Conservation (phyloP, 2,113 vertebrate genomes). For the Oncorhynchus tshawytscha region DNA sequence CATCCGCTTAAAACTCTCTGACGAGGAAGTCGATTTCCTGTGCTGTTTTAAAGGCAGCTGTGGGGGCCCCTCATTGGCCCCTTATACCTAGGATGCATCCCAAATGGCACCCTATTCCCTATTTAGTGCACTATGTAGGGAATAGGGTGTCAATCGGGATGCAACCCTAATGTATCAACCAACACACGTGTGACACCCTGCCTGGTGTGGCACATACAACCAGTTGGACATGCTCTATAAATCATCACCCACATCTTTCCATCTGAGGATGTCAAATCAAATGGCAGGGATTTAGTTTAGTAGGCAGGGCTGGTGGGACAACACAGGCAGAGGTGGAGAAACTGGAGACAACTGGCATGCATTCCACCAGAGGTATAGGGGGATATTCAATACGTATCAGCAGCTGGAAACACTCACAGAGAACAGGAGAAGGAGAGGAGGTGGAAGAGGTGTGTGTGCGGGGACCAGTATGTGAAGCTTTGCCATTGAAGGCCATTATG, state of each 20-base stretch:
- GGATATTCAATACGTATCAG: conserved; percentile 60
- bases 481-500: not conserved
- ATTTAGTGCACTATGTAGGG: no score
- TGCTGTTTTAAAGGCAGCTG: conserved; percentile 51
- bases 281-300: conserved; percentile 27
- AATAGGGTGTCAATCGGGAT: no score
- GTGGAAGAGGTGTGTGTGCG: not conserved
- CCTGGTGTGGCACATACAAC: conserved; percentile 68
- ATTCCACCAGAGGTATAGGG: conserved; percentile 66
- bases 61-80: conserved; percentile 68
- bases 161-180: conserved; percentile 59
- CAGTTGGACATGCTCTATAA: conserved; percentile 73
- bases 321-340: conserved; percentile 2
- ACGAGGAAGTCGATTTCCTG: conserved; percentile 60
- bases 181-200: conserved; percentile 66
- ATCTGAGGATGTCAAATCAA: conserved; percentile 61
- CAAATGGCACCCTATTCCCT: no score
- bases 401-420: conserved; percentile 71
- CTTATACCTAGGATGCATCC: no score
- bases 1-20: conserved; percentile 55
- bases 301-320: not conserved
- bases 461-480: not conserved
- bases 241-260: conserved; percentile 75
- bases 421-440: conserved; percentile 23
- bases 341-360: conserved; percentile 57